Percentiles rank a stretch among this genome's conserved stretches.
Evolutionary conservation across 2,113 vertebrate species (phyloP).

Genomic region (Turnix velox): DNA sequence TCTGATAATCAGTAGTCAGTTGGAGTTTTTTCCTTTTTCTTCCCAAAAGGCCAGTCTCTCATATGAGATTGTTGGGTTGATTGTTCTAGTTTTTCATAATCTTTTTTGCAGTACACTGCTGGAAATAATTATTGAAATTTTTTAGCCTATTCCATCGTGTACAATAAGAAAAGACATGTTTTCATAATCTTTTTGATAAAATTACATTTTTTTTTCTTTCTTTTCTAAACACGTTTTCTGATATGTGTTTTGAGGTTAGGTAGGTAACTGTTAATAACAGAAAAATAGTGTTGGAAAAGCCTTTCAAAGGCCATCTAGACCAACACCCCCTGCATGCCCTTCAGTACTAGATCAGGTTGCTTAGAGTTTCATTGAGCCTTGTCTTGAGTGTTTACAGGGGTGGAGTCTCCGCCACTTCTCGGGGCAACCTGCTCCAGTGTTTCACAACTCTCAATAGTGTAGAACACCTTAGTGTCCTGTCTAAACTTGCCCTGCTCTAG

Average conservation of each 20-base stretch:
- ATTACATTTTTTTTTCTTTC: not conserved
- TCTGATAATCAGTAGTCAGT: not conserved
- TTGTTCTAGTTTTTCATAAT: not conserved
- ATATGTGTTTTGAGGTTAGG: not conserved
- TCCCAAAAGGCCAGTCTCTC: accelerated
- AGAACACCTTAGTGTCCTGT: too few species aligned
- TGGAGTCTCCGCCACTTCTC: too few species aligned
- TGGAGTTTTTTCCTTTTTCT: too few species aligned
- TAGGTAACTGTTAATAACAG: not conserved
- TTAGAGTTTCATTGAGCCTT: too few species aligned
- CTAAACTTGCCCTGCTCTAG: too few species aligned
- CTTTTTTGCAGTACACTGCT: not conserved
- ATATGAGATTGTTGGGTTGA: not conserved
- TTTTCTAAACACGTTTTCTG: not conserved
- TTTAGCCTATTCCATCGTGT: accelerated
- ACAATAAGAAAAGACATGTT: not conserved
- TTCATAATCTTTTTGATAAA: not conserved
- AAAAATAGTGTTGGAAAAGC: too few species aligned
- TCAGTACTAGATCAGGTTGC: too few species aligned
- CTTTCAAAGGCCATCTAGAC: too few species aligned
- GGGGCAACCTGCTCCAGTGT: too few species aligned
- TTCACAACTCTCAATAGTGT: too few species aligned
- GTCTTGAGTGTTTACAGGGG: too few species aligned
- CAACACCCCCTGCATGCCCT: too few species aligned
- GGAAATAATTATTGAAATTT: not conserved